Percentiles rank a stretch among this genome's conserved stretches.
Conservation (phyloP, 2,888 invertebrate genomes). For the Leucophenga maculata region DNA sequence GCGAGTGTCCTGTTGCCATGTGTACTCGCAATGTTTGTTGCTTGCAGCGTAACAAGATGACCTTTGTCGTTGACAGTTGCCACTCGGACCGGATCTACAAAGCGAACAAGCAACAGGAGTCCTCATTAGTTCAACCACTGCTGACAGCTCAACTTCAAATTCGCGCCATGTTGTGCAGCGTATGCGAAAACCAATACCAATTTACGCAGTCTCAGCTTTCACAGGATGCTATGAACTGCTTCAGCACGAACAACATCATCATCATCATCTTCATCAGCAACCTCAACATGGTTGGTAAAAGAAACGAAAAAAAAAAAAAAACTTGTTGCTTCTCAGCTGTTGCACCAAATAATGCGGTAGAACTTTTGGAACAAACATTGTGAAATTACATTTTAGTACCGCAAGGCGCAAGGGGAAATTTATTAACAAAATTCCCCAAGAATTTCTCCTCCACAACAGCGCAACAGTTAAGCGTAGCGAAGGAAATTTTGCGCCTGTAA, state of each 20-base stretch:
- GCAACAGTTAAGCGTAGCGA: constrained; percentile 25
- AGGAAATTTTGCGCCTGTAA: constrained; percentile 34
- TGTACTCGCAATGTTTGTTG: not conserved
- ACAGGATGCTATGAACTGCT: not conserved
- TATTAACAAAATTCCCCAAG: too few species aligned
- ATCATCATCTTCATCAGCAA: not conserved
- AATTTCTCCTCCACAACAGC: constrained; percentile 44
- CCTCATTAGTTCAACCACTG: constrained; percentile 16
- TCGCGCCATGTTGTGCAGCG: not conserved
- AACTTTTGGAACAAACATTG: not conserved
- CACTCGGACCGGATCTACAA: not conserved
- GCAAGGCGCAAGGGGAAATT: constrained; percentile 26
- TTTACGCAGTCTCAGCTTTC: not conserved
- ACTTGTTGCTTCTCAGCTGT: constrained; percentile 25
- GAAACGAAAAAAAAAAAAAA: not conserved
- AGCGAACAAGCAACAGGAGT: constrained; percentile 3
- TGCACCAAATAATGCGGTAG: not conserved
- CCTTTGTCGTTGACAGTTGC: not conserved
- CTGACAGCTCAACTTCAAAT: constrained; percentile 16
- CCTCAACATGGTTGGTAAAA: not conserved
- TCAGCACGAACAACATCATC: not conserved
- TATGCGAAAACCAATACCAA: too few species aligned
- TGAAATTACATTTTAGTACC: constrained; percentile 15
- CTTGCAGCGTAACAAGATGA: not conserved
- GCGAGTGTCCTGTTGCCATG: constrained; percentile 48